Evolutionary conservation across 1,140 invertebrate species (phyloP).

Genomic region (Penaeus vannamei): DNA sequence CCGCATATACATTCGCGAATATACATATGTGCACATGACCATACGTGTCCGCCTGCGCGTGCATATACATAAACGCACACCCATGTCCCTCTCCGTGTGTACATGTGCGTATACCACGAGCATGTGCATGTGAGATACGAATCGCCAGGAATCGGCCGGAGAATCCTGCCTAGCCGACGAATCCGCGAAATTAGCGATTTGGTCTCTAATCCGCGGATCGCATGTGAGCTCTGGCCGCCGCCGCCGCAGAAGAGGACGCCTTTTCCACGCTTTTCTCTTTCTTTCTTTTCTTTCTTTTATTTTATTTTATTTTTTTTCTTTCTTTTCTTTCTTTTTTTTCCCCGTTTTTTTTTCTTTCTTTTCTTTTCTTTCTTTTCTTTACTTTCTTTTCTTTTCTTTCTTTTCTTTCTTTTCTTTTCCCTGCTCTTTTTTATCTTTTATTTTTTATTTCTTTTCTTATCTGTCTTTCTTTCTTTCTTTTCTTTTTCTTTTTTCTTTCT

Average conservation of each 20-base stretch:
- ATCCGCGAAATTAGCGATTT: slow-evolving; percentile 21
- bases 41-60: neutral
- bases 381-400: too few species aligned
- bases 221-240: neutral
- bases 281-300: neutral
- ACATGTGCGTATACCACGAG: slow-evolving; percentile 1
- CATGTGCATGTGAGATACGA: slow-evolving; percentile 2
- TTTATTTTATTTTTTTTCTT: too few species aligned
- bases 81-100: neutral
- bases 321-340: too few species aligned
- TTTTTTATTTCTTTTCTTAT: too few species aligned
- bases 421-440: too few species aligned
- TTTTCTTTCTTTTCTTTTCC: too few species aligned
- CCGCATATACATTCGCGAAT: neutral
- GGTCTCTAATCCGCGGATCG: slow-evolving; percentile 30
- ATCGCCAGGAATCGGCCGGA: neutral
- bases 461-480: too few species aligned
- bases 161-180: neutral
- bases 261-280: neutral
- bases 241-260: neutral
- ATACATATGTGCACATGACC: neutral
- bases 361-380: too few species aligned
- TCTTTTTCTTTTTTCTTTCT: too few species aligned
- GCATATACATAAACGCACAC: neutral
- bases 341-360: too few species aligned